Conservation (phyloP, 2,888 invertebrate species). For the Drosophila kuntzei region DNA sequence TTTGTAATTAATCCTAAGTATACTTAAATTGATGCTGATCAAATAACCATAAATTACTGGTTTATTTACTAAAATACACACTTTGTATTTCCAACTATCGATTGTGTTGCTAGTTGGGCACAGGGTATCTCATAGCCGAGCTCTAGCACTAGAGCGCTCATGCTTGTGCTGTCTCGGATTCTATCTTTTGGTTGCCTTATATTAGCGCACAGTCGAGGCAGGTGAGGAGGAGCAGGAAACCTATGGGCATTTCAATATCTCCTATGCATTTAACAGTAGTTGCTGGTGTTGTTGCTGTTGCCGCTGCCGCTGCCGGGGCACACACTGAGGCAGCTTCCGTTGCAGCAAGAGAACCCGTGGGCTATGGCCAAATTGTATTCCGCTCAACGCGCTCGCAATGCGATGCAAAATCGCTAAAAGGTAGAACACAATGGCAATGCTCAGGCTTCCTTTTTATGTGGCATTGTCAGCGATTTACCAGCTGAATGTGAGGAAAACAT, state of each 20-base stretch:
- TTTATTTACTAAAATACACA: no score
- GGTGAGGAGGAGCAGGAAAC: constrained; percentile 29
- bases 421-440: constrained; percentile 66
- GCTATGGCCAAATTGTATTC: constrained; percentile 79
- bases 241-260: constrained; percentile 75
- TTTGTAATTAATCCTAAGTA: no score
- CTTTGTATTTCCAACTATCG: neutral
- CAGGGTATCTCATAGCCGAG: neutral
- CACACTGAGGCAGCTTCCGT: constrained; percentile 15
- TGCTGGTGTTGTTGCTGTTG: constrained; percentile 15
- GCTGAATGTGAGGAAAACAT: constrained; percentile 74
- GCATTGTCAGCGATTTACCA: constrained; percentile 80
- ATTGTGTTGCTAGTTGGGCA: neutral
- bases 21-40: no score
- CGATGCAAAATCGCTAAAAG: constrained; percentile 82
- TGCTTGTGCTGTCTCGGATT: constrained; percentile 46
- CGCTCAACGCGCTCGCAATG: constrained; percentile 71
- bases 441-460: constrained; percentile 65
- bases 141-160: neutral
- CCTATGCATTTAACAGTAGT: constrained; percentile 71
- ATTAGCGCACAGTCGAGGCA: constrained; percentile 69
- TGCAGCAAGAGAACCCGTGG: constrained; percentile 32
- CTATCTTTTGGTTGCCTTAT: constrained; percentile 77
- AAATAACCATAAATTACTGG: no score
- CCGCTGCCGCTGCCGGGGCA: constrained; percentile 16